Evolutionary conservation across 1,140 invertebrate species (phyloP).

Genomic region (Coelopa frigida): DNA sequence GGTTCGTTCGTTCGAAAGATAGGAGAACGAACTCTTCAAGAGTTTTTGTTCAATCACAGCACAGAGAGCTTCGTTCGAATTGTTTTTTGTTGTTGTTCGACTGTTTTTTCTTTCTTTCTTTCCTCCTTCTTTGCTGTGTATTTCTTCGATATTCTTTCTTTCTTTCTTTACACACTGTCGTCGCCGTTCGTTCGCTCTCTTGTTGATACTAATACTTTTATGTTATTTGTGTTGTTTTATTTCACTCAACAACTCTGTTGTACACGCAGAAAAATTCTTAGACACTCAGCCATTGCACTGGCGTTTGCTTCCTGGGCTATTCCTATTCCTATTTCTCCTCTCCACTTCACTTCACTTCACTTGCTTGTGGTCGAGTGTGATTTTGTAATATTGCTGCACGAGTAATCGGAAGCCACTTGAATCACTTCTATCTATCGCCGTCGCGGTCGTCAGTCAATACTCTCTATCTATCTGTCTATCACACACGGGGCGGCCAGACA

Average conservation of each 20-base stretch:
- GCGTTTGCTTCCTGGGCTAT: background rate
- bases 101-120: background rate
- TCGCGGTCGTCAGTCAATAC: no score
- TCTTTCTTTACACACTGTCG: conserved; percentile 6
- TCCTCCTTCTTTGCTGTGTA: background rate
- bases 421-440: no score
- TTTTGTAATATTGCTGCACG: no score
- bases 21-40: conserved; percentile 3
- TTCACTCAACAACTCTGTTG: conserved; percentile 1
- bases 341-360: no score
- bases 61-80: conserved; percentile 11
- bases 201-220: background rate
- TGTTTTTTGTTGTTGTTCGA: conserved; percentile 1
- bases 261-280: no score
- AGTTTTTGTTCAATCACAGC: conserved; percentile 6
- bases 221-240: background rate
- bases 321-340: background rate
- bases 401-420: no score
- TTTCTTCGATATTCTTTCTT: conserved; percentile 10
- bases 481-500: no score
- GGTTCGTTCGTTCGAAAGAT: background rate
- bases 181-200: background rate
- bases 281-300: background rate
- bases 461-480: no score
- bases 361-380: no score